Conservation (phyloP, 2,797 vertebrate genomes). For the Hafferia zeledoni region DNA sequence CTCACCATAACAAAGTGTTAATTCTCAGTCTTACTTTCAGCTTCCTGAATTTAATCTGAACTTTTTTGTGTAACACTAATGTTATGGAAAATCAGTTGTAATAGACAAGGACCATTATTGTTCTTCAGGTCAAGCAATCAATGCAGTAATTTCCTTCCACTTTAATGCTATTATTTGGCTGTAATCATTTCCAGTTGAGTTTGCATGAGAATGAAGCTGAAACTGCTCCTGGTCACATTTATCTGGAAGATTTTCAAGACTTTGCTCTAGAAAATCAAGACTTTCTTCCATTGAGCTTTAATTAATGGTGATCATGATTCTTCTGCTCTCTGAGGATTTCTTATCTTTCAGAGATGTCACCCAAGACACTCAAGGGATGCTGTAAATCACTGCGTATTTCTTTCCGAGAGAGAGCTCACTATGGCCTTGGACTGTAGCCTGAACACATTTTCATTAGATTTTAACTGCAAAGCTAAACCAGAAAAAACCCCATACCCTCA, state of each 20-base stretch:
- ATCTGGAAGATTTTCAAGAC: slow-evolving; percentile 40
- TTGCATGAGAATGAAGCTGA: slow-evolving; percentile 53
- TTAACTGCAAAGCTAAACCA: slow-evolving; percentile 12
- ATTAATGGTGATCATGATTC: background rate
- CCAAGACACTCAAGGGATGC: background rate
- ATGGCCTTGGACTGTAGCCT: background rate
- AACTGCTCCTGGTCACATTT: slow-evolving; percentile 36
- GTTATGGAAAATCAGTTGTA: slow-evolving; percentile 58
- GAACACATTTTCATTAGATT: background rate
- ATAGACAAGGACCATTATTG: slow-evolving; percentile 38
- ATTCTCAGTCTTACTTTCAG: background rate
- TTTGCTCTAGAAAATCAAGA: slow-evolving; percentile 42
- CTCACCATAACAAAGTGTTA: background rate
- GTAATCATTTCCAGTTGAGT: slow-evolving; percentile 63
- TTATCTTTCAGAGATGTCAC: background rate
- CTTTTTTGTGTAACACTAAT: slow-evolving; percentile 34
- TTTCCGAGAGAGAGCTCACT: background rate
- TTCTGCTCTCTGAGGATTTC: background rate
- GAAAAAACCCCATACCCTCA: background rate
- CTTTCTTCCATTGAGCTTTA: background rate
- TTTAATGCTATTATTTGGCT: slow-evolving; percentile 62
- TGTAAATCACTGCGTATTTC: background rate
- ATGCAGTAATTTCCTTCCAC: slow-evolving; percentile 67
- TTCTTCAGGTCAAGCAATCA: slow-evolving; percentile 69
- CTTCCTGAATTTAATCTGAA: slow-evolving; percentile 35